phyloP scores from a whole-genome alignment of 2,888 invertebrate species.

The Carabus problematicus region DNA sequence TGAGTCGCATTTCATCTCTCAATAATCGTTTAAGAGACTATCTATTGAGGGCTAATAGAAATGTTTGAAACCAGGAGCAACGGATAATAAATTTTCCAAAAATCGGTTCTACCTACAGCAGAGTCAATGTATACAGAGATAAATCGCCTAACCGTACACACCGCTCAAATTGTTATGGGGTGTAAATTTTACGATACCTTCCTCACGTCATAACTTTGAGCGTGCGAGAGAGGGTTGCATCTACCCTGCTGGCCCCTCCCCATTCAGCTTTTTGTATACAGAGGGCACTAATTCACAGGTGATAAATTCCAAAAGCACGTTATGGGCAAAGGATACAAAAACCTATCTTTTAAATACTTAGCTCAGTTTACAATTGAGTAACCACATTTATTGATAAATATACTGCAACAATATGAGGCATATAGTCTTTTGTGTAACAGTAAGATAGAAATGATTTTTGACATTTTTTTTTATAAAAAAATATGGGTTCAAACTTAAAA shows the following conservation, averaged over 20 bases:
- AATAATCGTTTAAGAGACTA: neutral
- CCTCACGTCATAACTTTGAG: slow-evolving; percentile 51
- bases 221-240: slow-evolving; percentile 27
- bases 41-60: neutral
- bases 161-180: slow-evolving; percentile 55
- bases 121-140: neutral
- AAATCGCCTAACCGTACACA: no score
- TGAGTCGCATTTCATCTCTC: no score
- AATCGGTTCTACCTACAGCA: slow-evolving; percentile 1
- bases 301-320: slow-evolving; percentile 32
- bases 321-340: no score
- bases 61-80: neutral
- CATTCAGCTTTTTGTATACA: slow-evolving; percentile 19
- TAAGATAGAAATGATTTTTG: no score
- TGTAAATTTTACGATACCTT: slow-evolving; percentile 57
- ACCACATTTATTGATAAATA: no score
- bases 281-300: slow-evolving; percentile 34
- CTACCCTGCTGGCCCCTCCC: slow-evolving; percentile 37
- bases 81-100: neutral
- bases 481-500: no score
- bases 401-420: no score
- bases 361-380: no score
- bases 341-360: neutral
- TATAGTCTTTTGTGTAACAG: no score
- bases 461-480: no score